Evolutionary conservation across 2,113 vertebrate genomes (phyloP), one percentile per base, ranked within the genome.

Genomic region (Pseudopodoces humilis): DNA sequence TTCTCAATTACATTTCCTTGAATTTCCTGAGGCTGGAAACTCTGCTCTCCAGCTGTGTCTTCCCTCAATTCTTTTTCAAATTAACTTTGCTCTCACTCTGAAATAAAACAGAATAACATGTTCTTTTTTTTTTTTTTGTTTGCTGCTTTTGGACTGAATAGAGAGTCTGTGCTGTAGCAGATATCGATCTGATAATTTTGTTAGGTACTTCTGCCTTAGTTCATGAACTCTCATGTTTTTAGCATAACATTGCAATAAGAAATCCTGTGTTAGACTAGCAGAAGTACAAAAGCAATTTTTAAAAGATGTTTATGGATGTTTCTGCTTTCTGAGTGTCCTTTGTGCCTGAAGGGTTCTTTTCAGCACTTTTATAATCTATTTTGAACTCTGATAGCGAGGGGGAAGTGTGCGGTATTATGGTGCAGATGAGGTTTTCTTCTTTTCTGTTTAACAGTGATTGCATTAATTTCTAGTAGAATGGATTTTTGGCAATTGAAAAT

Each of bases 1-100:
- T 96, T 96, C 97, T 97, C 97, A 98, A 94, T 98, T 97, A 96
- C 97, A 97, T 97, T 97, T 97, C 95, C 95, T 86, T 86, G 96
- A 85, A 96, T 98, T 97, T 97, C 97, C 97, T 86, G 91, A 93
- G 96, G 96, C 97, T 96, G 95, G 79, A 94, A 93, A 93, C 90
- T 95, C 93, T 87, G 95, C 88, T 97, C 58, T 94, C 94, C 23
- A 76, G 94, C 96, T 97, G 95, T 92, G 92, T 96, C 95, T 97
- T 97, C 76, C 82, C 20, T 71, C 60, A 67, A 1, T 53, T 80
- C 85, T 43, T 97, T 93, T 95, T 95, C 83, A 97, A 97, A 98
- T 98, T 97, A 97, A 98, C 97, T 97, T 97, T 91, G 85, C 84
- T 97, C 84, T 92, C 77, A 58, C 93, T 97, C 58, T 90, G 86